phyloP scores from a whole-genome alignment of 2,797 vertebrate species.

The Todus mexicanus region DNA sequence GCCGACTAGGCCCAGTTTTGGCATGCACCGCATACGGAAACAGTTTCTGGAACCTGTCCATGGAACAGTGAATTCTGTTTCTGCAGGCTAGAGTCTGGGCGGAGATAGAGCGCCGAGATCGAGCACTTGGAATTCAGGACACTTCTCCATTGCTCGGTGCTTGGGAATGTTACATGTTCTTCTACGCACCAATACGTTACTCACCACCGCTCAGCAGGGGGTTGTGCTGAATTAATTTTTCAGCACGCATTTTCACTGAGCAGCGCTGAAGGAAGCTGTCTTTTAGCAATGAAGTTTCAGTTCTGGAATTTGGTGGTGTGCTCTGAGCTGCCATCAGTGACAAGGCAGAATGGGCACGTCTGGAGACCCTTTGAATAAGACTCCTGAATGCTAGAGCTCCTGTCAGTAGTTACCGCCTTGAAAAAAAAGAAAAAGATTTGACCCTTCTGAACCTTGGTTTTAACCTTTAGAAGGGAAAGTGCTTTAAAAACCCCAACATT shows the following conservation, averaged over 20 bases:
- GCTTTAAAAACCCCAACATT: neutral
- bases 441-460: neutral
- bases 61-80: constrained; percentile 50
- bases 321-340: neutral
- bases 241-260: neutral
- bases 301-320: neutral
- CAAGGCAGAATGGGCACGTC: neutral
- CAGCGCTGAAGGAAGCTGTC: neutral
- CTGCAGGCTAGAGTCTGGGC: constrained; percentile 47
- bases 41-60: constrained; percentile 63
- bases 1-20: constrained; percentile 61
- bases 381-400: neutral
- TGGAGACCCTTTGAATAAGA: neutral
- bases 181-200: neutral
- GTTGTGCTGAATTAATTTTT: neutral
- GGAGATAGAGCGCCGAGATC: constrained; percentile 27
- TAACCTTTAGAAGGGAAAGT: neutral
- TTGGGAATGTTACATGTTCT: neutral
- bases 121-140: constrained; percentile 39
- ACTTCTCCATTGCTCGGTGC: neutral
- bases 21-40: constrained; percentile 54
- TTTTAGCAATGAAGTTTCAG: neutral
- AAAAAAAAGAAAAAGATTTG: neutral
- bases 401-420: neutral
- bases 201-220: neutral